Base-by-base conservation (phyloP, 2,888 invertebrate genomes). In the Scrobipalpa atriplicella region DNA sequence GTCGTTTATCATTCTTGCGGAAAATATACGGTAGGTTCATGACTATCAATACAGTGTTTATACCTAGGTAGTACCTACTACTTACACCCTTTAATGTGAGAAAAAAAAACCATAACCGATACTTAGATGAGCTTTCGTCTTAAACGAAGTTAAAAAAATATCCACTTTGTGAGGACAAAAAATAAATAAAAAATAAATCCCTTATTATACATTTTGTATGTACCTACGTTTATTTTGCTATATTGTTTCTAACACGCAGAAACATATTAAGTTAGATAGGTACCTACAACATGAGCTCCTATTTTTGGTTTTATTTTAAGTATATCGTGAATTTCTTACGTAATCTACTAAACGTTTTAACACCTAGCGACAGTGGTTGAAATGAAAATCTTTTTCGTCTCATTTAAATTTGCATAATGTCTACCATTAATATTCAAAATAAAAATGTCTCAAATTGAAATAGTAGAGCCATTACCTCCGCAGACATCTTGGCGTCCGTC, bases 401-500 rank as follows among this genome's bases (percentile, higher is more conserved):
- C 71, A 71, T 72, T 72, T 68, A 68, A 69, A 81, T 83, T 81
- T 77, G 67, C 81, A 82, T 84, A 82, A 80, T 80, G 74, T 72
- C 65, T 75, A 74, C 77, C 70, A 76, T 75, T 82, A 78, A 81
- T 77, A 73, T 84, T 79, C 78, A 70, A 76, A 76, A 74, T 79
- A 75, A 78, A n/a, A 79, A 75, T 75, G 72, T 76, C 73, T 73
- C 70, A 71, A 76, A 78, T 82, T 78, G 76, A 79, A 81, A 78
- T 82, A 78, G 76, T 76, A 76, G 75, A 75, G 78, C 78, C 78
- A 82, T 81, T 81, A 83, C 78, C 72, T 71, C 70, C 66, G 75
- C 71, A 86, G 86, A 86, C 86, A 76, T 67, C 65, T 68, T 75
- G 89, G 87, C 89, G 87, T 75, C 88, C 88, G 87, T 75, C 89